Evolutionary conservation across 2,113 vertebrate species (phyloP), one percentile per base, ranked within the genome.

Genomic region (Oceanodroma tethys): DNA sequence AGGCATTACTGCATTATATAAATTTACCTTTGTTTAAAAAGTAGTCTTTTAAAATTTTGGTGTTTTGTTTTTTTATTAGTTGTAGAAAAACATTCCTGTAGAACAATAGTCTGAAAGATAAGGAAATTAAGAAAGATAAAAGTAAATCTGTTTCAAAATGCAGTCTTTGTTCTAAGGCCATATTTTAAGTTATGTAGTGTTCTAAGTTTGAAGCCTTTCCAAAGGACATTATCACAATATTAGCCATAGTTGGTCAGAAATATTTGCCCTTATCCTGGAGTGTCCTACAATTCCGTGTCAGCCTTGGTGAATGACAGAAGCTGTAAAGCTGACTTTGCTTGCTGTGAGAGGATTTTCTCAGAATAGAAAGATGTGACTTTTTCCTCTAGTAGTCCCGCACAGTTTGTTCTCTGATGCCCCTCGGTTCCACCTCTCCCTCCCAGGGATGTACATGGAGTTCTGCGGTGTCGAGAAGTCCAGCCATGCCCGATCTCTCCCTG

Each of bases 321-420:
- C 58, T 86, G 45, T 50, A 86, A 93, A 88, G 85, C 62, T 94
- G 86, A 78, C 67, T 85, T 79, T 52, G 66, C 70, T 92, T 36
- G 30, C 79, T 80, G 42, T 43, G 75, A 87, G 59, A 60, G 66
- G 78, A 85, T 95, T 95, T 90, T 87, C 90, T 96, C 59, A 81
- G 75, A 88, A 86, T 38, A 93, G 86, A 62, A 93, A 43, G 82
- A 68, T 66, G 72, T 55, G 74, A 58, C n/a, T 80, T 53, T 52
- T 63, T 67, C 58, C 30, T 79, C 21, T 34, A 27, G 59, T 29
- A 53, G 50, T 63, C n/a, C 55, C 0, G 2, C 50, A 66, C 29
- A 17, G 40, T 74, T 81, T 86, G 92, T 92, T 89, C 91, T 68
- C 55, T 45, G 42, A 3, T 89, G 38, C 6, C 26, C 38, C 55